Evolutionary conservation across 2,888 invertebrate species (phyloP), one percentile per base, ranked within the genome.

Genomic region (Mesorhabditis spiculigera): DNA sequence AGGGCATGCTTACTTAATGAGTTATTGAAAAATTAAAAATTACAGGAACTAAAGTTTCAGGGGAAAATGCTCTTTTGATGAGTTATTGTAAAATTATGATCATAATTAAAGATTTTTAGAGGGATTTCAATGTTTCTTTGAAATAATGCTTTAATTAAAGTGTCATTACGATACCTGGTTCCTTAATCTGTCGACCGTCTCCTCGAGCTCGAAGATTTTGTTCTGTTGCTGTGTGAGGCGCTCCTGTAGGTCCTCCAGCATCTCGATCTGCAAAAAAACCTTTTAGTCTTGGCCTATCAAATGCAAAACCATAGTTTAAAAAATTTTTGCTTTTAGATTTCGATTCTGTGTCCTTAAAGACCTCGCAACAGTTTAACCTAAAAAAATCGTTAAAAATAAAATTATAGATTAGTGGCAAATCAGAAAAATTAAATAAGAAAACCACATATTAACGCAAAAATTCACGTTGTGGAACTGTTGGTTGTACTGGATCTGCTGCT

Each of bases 401-500:
- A n/a, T n/a, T n/a, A n/a, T n/a, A n/a, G n/a, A n/a, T n/a, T n/a
- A n/a, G n/a, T n/a, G n/a, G n/a, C n/a, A n/a, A n/a, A n/a, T n/a
- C n/a, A n/a, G n/a, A n/a, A n/a, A n/a, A n/a, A n/a, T n/a, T n/a
- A n/a, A n/a, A n/a, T n/a, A n/a, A n/a, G n/a, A n/a, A n/a, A n/a
- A n/a, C n/a, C n/a, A n/a, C n/a, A n/a, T n/a, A n/a, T n/a, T n/a
- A n/a, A 28, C 28, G 3, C 28, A 62, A 43, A 68, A 44, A 50
- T 43, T 67, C 62, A 70, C 50, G 43, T 63, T 50, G 16, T 65
- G 71, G 75, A 78, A 75, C 65, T 79, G 78, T 68, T 77, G 73
- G 68, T 76, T 75, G 16, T 74, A 71, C 68, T 79, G 77, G 58
- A 79, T 75, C 44, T 80, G 81, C 66, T 82, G 77, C 68, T 82